These are phyloP conservation scores for Crocuta crocuta DNA, from an alignment of 2,113 vertebrate species.

Conservation along the genomic window DNA sequence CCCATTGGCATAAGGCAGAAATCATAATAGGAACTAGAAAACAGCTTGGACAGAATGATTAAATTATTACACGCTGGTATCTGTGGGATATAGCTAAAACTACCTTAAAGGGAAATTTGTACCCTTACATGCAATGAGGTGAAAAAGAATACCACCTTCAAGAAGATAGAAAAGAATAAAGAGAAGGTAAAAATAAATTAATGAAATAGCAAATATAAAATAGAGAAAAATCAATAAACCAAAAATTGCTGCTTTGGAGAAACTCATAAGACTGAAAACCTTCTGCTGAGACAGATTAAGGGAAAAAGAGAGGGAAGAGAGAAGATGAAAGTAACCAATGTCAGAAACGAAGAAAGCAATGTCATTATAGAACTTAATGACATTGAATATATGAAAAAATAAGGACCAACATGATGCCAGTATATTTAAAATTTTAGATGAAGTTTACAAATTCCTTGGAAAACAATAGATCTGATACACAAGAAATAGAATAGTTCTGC, in stretches of 20 bases:
- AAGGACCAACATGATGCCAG: neutral
- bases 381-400: neutral
- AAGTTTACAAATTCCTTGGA: neutral
- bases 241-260: neutral
- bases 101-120: neutral
- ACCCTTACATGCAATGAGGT: neutral
- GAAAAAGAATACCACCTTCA: neutral
- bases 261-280: neutral
- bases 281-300: neutral
- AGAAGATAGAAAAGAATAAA: neutral
- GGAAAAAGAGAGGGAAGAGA: neutral
- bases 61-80: neutral
- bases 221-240: neutral
- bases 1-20: neutral
- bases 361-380: neutral
- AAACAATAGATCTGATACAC: neutral
- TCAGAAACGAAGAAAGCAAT: neutral
- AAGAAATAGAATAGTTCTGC: neutral
- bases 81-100: neutral
- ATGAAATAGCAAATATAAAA: neutral
- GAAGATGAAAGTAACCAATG: neutral
- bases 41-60: neutral
- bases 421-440: neutral
- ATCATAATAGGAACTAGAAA: neutral
- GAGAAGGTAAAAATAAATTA: neutral